Evolutionary conservation across 2,113 vertebrate genomes (phyloP).

Genomic region (Xiphias gladius): DNA sequence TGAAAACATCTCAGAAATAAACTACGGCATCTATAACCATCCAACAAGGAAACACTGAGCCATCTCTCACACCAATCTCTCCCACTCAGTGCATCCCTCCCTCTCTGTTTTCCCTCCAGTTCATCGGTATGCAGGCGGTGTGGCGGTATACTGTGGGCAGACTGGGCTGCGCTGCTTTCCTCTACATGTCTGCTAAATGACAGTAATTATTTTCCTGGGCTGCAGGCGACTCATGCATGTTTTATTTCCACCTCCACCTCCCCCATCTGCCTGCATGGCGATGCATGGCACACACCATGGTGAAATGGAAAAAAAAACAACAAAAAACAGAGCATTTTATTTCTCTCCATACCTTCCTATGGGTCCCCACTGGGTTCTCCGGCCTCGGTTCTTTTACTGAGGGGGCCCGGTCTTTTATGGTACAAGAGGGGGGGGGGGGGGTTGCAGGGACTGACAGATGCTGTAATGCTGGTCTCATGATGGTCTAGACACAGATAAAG

Average conservation of each 20-base stretch:
- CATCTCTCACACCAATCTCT: constrained; percentile 46
- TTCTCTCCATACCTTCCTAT: constrained; percentile 67
- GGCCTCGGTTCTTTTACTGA: constrained; percentile 59
- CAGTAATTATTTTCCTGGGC: constrained; percentile 99
- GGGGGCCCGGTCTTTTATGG: constrained; percentile 67
- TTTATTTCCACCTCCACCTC: constrained; percentile 83
- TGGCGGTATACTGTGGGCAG: constrained; percentile 73
- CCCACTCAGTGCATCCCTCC: constrained; percentile 48
- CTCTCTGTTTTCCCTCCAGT: constrained; percentile 62
- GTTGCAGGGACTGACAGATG: constrained; percentile 75
- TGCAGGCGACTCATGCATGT: constrained; percentile 98
- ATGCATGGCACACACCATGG: constrained; percentile 67
- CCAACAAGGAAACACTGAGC: constrained; percentile 49
- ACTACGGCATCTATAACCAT: constrained; percentile 55
- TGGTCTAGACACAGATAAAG: constrained; percentile 77
- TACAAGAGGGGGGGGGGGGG: constrained; percentile 66
- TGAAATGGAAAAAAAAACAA: constrained; percentile 43
- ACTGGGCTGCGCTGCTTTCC: constrained; percentile 70
- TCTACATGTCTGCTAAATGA: constrained; percentile 91
- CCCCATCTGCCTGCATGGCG: constrained; percentile 80
- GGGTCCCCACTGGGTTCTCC: constrained; percentile 71
- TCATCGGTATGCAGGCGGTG: constrained; percentile 79
- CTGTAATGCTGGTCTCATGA: constrained; percentile 74
- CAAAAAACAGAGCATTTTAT: constrained; percentile 64
- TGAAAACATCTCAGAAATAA: constrained; percentile 63